Conservation (phyloP, 2,888 invertebrate species). For the Lobophora halterata region DNA sequence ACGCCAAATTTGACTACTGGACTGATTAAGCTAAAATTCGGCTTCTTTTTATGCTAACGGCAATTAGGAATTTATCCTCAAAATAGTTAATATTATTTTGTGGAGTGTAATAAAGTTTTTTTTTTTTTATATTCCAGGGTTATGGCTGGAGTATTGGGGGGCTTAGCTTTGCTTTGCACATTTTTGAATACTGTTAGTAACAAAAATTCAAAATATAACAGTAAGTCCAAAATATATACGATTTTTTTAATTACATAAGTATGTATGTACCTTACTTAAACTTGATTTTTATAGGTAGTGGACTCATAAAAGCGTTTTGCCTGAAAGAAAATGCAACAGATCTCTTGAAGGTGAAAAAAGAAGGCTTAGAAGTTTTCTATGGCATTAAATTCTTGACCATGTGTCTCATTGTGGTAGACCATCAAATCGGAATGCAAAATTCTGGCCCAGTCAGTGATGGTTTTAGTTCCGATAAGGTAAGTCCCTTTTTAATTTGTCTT, state of each 20-base stretch:
- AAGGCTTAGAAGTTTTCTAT: conserved; percentile 76
- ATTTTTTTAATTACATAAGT: no score
- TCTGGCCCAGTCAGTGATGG: conserved; percentile 80
- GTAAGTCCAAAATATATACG: no score
- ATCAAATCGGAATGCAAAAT: conserved; percentile 76
- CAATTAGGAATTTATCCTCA: no score
- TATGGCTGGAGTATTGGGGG: conserved; percentile 31
- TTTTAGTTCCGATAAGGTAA: conserved; percentile 76
- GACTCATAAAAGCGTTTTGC: conserved; percentile 56
- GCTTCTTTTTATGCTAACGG: no score
- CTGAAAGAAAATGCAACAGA: conserved; percentile 57
- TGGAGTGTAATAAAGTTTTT: no score
- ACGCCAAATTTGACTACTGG: no score
- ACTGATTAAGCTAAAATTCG: no score
- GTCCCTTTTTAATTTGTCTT: background rate
- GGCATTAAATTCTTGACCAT: conserved; percentile 81
- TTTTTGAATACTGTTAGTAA: conserved; percentile 37
- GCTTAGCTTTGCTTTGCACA: conserved; percentile 48
- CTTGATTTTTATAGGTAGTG: conserved; percentile 40
- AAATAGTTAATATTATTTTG: no score
- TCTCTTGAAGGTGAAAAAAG: conserved; percentile 51
- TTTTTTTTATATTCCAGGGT: conserved; percentile 41
- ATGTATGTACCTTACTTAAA: no score
- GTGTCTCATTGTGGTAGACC: conserved; percentile 78
- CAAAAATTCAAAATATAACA: conserved; percentile 5